Evolutionary conservation across 1,140 invertebrate species (phyloP).

Genomic region (Caenorhabditis briggsae): DNA sequence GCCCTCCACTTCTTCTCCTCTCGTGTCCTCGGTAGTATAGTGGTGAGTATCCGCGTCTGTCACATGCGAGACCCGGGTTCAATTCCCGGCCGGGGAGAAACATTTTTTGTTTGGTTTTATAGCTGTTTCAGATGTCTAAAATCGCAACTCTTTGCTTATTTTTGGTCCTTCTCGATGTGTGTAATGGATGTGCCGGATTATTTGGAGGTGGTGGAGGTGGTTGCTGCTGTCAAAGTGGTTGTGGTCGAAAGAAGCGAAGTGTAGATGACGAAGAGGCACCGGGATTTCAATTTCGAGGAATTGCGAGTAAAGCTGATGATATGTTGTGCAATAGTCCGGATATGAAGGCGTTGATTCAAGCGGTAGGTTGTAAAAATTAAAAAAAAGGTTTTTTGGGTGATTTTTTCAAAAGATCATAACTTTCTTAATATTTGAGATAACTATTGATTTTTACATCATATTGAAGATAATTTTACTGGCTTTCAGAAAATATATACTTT

Average conservation of each 20-base stretch:
- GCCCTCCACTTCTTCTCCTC: background rate
- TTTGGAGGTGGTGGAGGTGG: constrained; percentile 43
- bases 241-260: constrained; percentile 41
- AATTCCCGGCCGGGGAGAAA: constrained; percentile 72
- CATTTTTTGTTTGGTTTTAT: background rate
- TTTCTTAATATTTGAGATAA: too few species aligned
- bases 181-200: background rate
- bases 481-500: too few species aligned
- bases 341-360: constrained; percentile 9
- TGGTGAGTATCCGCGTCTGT: constrained; percentile 73
- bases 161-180: background rate
- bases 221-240: constrained; percentile 33
- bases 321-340: constrained; percentile 33
- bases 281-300: constrained; percentile 28
- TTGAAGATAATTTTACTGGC: too few species aligned
- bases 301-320: background rate
- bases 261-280: background rate
- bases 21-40: constrained; percentile 70
- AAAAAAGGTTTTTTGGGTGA: too few species aligned
- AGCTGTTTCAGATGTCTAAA: background rate
- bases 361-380: background rate
- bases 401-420: too few species aligned
- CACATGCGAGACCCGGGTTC: constrained; percentile 73
- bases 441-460: too few species aligned
- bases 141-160: background rate